Percentiles rank a stretch among this genome's conserved stretches.
Conservation (phyloP, 2,797 vertebrate species). For the Pangasius djambal region DNA sequence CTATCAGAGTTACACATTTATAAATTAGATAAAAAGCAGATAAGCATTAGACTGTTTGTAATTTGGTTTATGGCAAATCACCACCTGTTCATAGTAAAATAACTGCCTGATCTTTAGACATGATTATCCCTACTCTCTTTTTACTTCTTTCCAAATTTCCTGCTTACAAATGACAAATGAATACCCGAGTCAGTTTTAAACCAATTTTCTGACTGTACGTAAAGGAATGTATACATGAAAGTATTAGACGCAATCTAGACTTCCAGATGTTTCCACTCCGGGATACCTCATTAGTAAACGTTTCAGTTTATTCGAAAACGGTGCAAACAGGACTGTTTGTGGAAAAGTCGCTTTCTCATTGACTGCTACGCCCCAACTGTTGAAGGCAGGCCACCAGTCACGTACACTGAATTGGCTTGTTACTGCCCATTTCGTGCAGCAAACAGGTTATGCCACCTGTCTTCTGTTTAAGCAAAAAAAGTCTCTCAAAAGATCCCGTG, state of each 20-base stretch:
- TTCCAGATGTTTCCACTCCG: constrained; percentile 18
- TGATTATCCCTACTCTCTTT: background rate
- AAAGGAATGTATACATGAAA: background rate
- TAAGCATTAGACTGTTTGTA: background rate
- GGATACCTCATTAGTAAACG: background rate
- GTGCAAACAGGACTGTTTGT: background rate
- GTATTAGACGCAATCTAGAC: background rate
- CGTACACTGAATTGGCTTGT: background rate
- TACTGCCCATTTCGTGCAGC: background rate
- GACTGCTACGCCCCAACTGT: background rate
- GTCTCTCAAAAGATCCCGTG: background rate
- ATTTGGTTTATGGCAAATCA: background rate
- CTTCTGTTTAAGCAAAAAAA: background rate
- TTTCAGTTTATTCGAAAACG: constrained; percentile 13
- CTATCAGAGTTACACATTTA: background rate
- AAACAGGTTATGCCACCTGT: background rate
- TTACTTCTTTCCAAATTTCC: background rate
- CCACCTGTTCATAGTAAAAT: background rate
- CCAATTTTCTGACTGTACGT: background rate
- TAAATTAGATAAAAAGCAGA: background rate
- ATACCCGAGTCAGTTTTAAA: background rate
- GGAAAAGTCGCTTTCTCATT: constrained; percentile 7
- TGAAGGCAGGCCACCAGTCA: background rate
- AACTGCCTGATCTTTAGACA: background rate
- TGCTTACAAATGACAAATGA: background rate